Base-by-base conservation (phyloP, 2,888 invertebrate species). In the Lithophane semibrunnea region DNA sequence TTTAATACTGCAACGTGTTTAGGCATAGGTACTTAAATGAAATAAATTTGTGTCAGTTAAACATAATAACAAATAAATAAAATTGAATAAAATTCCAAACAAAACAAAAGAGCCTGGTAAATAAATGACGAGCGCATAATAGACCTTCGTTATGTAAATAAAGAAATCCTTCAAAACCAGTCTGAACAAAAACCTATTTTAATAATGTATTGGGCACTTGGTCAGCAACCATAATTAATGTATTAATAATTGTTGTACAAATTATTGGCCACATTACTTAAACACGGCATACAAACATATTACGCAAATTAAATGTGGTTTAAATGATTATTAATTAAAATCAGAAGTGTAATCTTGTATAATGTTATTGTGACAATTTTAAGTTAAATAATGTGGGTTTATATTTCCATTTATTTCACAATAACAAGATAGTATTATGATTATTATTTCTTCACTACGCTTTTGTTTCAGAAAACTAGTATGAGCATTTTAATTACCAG, bases 241-340 rank as follows among this genome's bases (percentile, higher is more conserved):
- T n/a, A 60, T 77, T n/a, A 37, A 16, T 54, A 54, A 47, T 13
- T 77, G 13, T 29, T 12, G 5, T 10, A 16, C 21, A 21, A 64
- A 56, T 44, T 18, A 71, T 56, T 56, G 47, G 18, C 16, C 52
- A 66, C 65, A 80, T 52, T 71, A 56, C 49, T 63, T 13, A 61
- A 80, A 54, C 21, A 61, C 1, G 47, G 18, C 12, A 29, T 60
- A 24, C 37, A 44, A 65, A 21, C 12, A 49, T 79, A 42, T 29
- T 18, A 47, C 9, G 54, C 7, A 54, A 63, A 68, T 64, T 68
- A 56, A 77, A 68, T 60, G 21, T 52, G 47, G 24, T 2, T 9
- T 49, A 16, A 52, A 52, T 52, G 3, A 52, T 49, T 56, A 44
- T 65, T 37, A 60, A 65, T 58, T 52, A 58, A 71, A 42, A 18